Evolutionary conservation across 2,797 vertebrate species (phyloP).

Genomic region (Lacerta agilis): DNA sequence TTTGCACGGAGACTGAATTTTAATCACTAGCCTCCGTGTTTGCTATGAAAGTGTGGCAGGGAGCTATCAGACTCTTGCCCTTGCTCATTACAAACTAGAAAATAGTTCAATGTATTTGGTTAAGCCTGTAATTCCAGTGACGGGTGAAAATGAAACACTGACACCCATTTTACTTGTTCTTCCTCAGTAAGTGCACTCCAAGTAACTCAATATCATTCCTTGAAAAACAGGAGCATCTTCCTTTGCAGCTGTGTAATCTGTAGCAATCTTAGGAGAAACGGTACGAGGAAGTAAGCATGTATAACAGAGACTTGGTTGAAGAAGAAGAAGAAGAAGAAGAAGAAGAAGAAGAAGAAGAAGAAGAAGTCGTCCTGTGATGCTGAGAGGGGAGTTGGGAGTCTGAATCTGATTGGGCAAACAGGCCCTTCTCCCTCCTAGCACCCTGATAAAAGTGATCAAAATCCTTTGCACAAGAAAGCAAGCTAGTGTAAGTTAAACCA

Average conservation of each 20-base stretch:
- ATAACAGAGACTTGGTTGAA: no score
- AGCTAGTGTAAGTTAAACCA: no score
- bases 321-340: not conserved
- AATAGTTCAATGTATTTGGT: not conserved
- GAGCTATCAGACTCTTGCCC: not conserved
- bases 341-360: no score
- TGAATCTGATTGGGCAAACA: not conserved
- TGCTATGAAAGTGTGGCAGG: not conserved
- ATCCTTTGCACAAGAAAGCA: no score
- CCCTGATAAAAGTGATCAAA: not conserved
- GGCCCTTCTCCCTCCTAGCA: not conserved
- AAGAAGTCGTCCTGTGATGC: not conserved
- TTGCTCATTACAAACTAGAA: not conserved
- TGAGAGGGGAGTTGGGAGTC: not conserved
- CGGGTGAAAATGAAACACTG: not conserved
- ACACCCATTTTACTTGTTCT: not conserved
- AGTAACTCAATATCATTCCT: not conserved
- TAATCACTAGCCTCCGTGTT: not conserved
- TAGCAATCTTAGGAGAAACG: not conserved
- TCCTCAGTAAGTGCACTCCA: not conserved
- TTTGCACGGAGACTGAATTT: not conserved
- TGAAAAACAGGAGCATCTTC: not conserved
- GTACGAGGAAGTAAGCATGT: not conserved
- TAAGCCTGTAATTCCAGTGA: not conserved
- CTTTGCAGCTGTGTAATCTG: not conserved